These are phyloP conservation scores for Petrocephalus zakoni DNA, from an alignment of 2,113 vertebrate species.

Conservation along the genomic window DNA sequence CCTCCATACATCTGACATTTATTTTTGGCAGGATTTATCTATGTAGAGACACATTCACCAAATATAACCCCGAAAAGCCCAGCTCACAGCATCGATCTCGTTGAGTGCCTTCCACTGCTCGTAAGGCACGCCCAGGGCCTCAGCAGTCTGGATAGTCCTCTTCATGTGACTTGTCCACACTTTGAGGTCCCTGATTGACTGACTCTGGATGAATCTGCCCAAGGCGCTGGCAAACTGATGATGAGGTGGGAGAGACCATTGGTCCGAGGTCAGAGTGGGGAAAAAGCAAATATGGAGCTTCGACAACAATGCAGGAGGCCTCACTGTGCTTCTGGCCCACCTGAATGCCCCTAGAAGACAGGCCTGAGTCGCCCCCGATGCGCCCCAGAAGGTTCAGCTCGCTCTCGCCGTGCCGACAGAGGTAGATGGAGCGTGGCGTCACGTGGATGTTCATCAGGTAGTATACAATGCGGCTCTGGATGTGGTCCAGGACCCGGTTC, in stretches of 20 bases:
- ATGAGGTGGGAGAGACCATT: neutral
- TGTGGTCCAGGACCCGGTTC: slow-evolving; percentile 82
- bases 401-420: slow-evolving; percentile 83
- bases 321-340: slow-evolving; percentile 38
- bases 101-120: slow-evolving; percentile 95
- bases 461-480: slow-evolving; percentile 84
- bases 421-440: slow-evolving; percentile 78
- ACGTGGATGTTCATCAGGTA: slow-evolving; percentile 95
- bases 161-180: slow-evolving; percentile 93
- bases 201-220: slow-evolving; percentile 69
- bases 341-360: slow-evolving; percentile 65
- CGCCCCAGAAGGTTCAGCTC: slow-evolving; percentile 77
- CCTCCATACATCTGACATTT: neutral
- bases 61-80: neutral
- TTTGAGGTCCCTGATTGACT: slow-evolving; percentile 75
- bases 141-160: slow-evolving; percentile 85
- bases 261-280: neutral
- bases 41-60: neutral
- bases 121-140: slow-evolving; percentile 72
- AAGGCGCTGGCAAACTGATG: slow-evolving; percentile 71
- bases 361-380: slow-evolving; percentile 74
- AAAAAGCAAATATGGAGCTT: neutral
- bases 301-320: neutral
- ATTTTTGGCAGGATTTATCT: neutral
- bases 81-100: slow-evolving; percentile 83